These are phyloP conservation scores for Lingula anatina DNA, from an alignment of 2,888 invertebrate genomes.

Conservation along the genomic window DNA sequence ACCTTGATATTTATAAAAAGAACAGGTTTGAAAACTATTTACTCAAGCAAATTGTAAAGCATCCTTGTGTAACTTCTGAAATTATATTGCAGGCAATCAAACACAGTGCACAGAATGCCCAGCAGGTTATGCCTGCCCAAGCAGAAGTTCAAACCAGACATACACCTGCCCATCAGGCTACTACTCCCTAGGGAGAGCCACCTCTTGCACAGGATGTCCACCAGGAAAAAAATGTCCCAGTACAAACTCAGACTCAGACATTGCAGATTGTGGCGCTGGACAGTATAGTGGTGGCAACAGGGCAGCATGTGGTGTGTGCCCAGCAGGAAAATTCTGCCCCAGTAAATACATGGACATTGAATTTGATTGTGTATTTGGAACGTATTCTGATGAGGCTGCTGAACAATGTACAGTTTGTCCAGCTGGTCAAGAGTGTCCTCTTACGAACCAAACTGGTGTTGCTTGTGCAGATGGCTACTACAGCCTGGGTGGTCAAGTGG, in stretches of 20 bases:
- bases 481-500: conserved; percentile 34
- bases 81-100: too few species aligned
- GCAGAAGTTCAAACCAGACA: not conserved
- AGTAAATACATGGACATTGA: conserved; percentile 27
- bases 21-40: too few species aligned
- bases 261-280: conserved; percentile 27
- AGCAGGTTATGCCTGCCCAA: conserved; percentile 7
- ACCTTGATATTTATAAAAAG: too few species aligned
- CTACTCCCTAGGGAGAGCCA: conserved; percentile 20
- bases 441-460: conserved; percentile 21
- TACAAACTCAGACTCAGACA: conserved; percentile 15
- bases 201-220: conserved; percentile 32
- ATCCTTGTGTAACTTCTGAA: too few species aligned
- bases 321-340: conserved; percentile 42
- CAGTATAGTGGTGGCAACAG: conserved; percentile 32
- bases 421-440: conserved; percentile 37
- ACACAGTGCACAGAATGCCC: conserved; percentile 7
- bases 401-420: conserved; percentile 34
- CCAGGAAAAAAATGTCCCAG: conserved; percentile 36
- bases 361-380: conserved; percentile 27
- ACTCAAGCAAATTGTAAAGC: too few species aligned
- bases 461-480: conserved; percentile 33
- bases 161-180: conserved; percentile 1
- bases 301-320: conserved; percentile 31
- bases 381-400: conserved; percentile 29